These are phyloP conservation scores for Pteropus alecto DNA, from an alignment of 2,113 vertebrate species.

Conservation along the genomic window DNA sequence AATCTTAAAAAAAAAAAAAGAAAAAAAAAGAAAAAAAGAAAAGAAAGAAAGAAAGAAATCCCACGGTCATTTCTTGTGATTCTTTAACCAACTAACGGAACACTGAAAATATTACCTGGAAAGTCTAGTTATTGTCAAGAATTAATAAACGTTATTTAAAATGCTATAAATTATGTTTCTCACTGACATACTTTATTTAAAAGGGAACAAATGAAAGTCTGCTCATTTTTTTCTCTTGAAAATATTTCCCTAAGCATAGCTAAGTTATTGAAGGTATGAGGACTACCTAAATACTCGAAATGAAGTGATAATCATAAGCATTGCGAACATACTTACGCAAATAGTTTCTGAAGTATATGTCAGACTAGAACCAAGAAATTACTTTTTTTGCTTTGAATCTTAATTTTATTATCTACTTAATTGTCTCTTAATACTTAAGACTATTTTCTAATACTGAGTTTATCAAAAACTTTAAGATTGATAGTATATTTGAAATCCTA, in stretches of 20 bases:
- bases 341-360: constrained; percentile 24
- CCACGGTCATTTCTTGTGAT: constrained; percentile 80
- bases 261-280: constrained; percentile 75
- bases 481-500: not conserved
- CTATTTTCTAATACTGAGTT: not conserved
- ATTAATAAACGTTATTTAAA: constrained; percentile 75
- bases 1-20: constrained; percentile 75
- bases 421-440: not conserved
- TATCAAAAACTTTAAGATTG: constrained; percentile 20
- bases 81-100: constrained; percentile 81
- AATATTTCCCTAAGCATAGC: constrained; percentile 32
- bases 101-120: constrained; percentile 71
- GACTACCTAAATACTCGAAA: constrained; percentile 49
- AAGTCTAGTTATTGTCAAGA: constrained; percentile 70
- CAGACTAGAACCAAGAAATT: not conserved
- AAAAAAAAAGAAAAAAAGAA: too few species aligned
- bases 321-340: constrained; percentile 48
- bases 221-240: constrained; percentile 54
- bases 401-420: constrained; percentile 29
- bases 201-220: constrained; percentile 50
- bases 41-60: constrained; percentile 21
- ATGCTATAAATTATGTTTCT: constrained; percentile 56
- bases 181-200: constrained; percentile 20
- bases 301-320: constrained; percentile 49
- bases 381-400: not conserved